Conservation (phyloP, 2,888 invertebrate genomes). For the Myopa tessellatipennis region DNA sequence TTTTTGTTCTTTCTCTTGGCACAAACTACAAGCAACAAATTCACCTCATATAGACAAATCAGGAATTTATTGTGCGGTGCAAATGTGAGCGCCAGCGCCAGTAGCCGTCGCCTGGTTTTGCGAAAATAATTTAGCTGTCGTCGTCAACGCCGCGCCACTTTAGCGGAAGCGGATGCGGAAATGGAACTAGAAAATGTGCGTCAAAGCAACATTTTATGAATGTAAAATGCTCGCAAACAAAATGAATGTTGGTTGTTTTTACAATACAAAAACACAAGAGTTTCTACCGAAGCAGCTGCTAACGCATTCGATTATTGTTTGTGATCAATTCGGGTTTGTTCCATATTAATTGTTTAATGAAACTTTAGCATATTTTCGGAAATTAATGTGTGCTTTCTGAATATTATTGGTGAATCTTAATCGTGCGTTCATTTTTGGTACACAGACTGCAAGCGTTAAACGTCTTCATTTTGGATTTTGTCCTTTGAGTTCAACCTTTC, state of each 20-base stretch:
- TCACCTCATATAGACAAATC: neutral
- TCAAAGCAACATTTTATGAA: neutral
- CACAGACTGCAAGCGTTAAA: too few relatives aligned
- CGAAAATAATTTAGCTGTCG: constrained; percentile 7
- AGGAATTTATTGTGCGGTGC: constrained; percentile 15
- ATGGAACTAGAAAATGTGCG: neutral
- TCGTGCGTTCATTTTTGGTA: too few relatives aligned
- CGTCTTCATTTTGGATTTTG: too few relatives aligned
- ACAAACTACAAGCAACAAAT: neutral
- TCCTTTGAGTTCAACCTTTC: too few relatives aligned
- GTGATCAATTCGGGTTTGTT: too few relatives aligned
- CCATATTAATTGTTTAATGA: too few relatives aligned
- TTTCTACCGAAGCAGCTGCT: too few relatives aligned
- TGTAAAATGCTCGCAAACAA: neutral
- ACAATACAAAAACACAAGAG: too few relatives aligned
- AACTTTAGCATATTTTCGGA: too few relatives aligned
- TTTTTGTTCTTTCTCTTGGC: neutral
- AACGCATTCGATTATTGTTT: too few relatives aligned
- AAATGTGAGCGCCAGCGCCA: neutral
- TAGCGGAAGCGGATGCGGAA: neutral
- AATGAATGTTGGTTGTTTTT: neutral
- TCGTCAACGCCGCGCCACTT: neutral
- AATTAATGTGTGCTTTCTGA: too few relatives aligned
- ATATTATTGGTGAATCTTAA: too few relatives aligned
- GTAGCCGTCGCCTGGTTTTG: neutral